Evolutionary conservation across 2,113 vertebrate genomes (phyloP), one percentile per base, ranked within the genome.

Genomic region (Phodopus roborovskii): DNA sequence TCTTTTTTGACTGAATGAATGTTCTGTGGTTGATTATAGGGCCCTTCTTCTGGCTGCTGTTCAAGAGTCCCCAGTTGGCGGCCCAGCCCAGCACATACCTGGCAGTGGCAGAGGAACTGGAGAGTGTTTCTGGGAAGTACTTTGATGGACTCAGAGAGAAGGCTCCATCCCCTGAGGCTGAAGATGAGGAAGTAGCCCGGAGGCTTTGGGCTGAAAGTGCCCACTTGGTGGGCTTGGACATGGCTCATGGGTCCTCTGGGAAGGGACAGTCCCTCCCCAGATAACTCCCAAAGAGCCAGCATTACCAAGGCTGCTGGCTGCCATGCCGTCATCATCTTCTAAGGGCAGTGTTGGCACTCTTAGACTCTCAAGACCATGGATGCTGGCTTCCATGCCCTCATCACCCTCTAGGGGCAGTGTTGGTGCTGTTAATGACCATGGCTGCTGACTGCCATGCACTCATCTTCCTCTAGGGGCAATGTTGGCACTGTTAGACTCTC

Each of bases 131-230:
- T 3, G 99, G 99, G 9, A 98, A 97, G 81, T 99, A 99, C 97
- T 99, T 99, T 15, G 98, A 99, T 84, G 98, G 98, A 13, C 96
- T 99, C 97, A 98, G 92, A 30, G 98, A 99, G 97, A 99, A 99
- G 97, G 98, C 99, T 15, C 99, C 99, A 0, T 99, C 99, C 0
- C 98, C 98, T 0, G 98, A 98, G 96, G 99, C 99, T 1, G 97
- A 99, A 96, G 98, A 99, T 36, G 98, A 98, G 11, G 98, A 98
- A 83, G 94, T 96, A 1, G 98, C 99, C 79, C 84, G 7, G 84
- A 98, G 96, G 96, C 98, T 99, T 85, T 99, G 99, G 99, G 98
- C 98, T 92, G 97, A 98, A 95, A 99, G 99, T 95, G 98, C 98
- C 81, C 98, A 91, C 50, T 97, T 99, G 93, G 98, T 99, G 97